Conservation (phyloP, 1,140 invertebrate species). For the Ephestia elutella region DNA sequence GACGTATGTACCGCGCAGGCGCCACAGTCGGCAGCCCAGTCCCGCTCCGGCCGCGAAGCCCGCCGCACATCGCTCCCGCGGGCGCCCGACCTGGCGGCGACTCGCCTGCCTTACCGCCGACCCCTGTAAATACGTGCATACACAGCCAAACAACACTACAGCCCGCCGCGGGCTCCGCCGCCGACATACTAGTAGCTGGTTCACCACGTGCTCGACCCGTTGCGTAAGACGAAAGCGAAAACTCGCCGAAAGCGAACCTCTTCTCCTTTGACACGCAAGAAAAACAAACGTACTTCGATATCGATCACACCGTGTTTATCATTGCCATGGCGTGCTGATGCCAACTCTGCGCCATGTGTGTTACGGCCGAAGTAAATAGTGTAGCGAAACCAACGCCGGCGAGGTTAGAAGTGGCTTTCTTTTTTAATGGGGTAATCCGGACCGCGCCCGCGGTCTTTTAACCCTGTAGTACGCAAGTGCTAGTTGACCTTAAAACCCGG, state of each 20-base stretch:
- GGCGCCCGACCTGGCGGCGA: conserved; percentile 56
- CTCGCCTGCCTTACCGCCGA: conserved; percentile 42
- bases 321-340: conserved; percentile 28
- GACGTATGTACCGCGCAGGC: conserved; percentile 44
- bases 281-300: conserved; percentile 50
- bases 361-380: conserved; percentile 34
- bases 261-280: conserved; percentile 61
- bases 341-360: conserved; percentile 20
- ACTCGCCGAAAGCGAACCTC: conserved; percentile 40
- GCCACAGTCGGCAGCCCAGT: conserved; percentile 49
- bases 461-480: conserved; percentile 51
- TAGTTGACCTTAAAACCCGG: conserved; percentile 60
- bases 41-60: conserved; percentile 60
- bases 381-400: conserved; percentile 24
- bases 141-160: conserved; percentile 15
- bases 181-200: too few species aligned
- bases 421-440: conserved; percentile 47
- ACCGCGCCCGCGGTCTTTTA: conserved; percentile 58
- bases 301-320: conserved; percentile 52
- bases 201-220: conserved; percentile 52
- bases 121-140: conserved; percentile 30
- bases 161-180: conserved; percentile 5
- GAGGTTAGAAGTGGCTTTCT: conserved; percentile 42
- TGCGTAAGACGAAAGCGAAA: conserved; percentile 48
- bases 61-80: conserved; percentile 54